Percentiles rank a stretch among this genome's conserved stretches.
Evolutionary conservation across 2,888 invertebrate genomes (phyloP).

Genomic region (Chrysomela aeneicollis): DNA sequence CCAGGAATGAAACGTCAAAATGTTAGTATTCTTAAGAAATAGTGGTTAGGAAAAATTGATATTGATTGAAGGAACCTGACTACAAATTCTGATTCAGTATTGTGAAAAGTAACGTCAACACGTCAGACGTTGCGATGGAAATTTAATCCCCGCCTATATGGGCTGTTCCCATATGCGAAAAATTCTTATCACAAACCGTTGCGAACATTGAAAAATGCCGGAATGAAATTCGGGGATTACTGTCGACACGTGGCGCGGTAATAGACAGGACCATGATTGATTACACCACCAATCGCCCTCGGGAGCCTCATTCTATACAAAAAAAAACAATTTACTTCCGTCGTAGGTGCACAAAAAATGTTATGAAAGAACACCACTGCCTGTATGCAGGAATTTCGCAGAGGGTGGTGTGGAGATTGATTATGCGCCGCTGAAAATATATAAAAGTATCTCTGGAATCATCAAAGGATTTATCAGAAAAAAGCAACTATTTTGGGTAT

Average conservation of each 20-base stretch:
- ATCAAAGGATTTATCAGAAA: not conserved
- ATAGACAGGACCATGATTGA: constrained; percentile 56
- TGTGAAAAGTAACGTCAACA: not conserved
- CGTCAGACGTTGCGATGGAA: not conserved
- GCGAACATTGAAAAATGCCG: constrained; percentile 53
- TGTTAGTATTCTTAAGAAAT: not conserved
- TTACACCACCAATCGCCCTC: constrained; percentile 35
- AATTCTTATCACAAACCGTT: constrained; percentile 55
- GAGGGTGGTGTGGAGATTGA: not conserved
- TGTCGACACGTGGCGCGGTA: constrained; percentile 49
- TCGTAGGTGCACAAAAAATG: constrained; percentile 30
- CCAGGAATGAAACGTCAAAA: too few relatives aligned
- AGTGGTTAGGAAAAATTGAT: not conserved
- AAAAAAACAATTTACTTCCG: constrained; percentile 35
- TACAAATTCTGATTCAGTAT: not conserved
- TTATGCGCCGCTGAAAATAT: not conserved
- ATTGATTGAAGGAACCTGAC: not conserved
- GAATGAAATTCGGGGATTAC: constrained; percentile 55
- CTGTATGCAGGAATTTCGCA: not conserved
- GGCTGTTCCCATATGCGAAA: constrained; percentile 45
- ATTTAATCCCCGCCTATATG: not conserved
- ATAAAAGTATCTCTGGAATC: not conserved
- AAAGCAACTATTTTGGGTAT: too few relatives aligned
- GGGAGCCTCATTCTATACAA: constrained; percentile 30
- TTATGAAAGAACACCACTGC: constrained; percentile 26